phyloP scores from a whole-genome alignment of 2,113 vertebrate genomes.

The Corapipo altera region DNA sequence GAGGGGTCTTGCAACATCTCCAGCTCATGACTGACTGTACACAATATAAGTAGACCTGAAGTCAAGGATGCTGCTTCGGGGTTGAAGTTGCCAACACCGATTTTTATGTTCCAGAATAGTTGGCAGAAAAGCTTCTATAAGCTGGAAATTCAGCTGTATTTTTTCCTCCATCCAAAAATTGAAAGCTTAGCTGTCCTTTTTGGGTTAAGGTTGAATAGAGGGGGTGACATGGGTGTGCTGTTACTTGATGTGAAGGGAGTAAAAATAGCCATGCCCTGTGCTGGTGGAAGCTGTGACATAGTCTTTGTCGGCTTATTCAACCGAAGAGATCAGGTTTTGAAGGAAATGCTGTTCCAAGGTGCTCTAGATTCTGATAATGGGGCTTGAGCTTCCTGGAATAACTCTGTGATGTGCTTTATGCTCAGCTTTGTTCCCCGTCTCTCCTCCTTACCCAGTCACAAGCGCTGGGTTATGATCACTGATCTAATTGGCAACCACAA shows the following conservation, averaged over 20 bases:
- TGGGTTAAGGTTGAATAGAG: background rate
- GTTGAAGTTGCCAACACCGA: background rate
- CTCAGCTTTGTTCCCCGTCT: background rate
- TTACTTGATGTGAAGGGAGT: background rate
- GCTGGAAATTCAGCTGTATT: background rate
- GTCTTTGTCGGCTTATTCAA: background rate
- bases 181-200: background rate
- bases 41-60: background rate
- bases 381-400: background rate
- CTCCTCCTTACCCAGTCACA: background rate
- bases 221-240: background rate
- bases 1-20: background rate
- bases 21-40: background rate
- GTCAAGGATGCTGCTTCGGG: background rate
- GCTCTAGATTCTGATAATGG: background rate
- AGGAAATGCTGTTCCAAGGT: background rate
- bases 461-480: background rate
- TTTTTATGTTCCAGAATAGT: background rate
- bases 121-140: background rate
- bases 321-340: background rate
- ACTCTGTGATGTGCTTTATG: background rate
- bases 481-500: constrained; percentile 29
- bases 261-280: background rate
- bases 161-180: background rate
- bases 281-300: background rate